Base-by-base conservation (phyloP, 2,113 vertebrate species). In the Xenopus borealis region DNA sequence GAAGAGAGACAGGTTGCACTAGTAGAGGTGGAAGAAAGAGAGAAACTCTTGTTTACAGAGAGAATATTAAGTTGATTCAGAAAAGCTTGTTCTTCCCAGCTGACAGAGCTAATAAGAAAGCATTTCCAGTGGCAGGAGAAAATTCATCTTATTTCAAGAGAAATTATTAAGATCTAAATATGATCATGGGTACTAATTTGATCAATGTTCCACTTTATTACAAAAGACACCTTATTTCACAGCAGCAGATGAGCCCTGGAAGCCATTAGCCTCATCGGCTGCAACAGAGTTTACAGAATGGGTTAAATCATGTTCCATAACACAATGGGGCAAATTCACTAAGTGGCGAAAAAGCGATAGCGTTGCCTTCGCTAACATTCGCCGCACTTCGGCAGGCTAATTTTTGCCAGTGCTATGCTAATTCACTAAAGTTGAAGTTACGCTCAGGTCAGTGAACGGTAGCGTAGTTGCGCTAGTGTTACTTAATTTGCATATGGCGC, bases 151-250 rank as follows among this genome's bases (percentile, higher is more conserved):
- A 69, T 76, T 76, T 69, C 58, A 19, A 44, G 62, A 69, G 66
- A 76, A 76, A 76, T 76, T 58, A 76, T 76, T 69, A 69, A 45
- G 65, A 69, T 76, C 66, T 69, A 76, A 76, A 76, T 69, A 66
- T 69, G 73, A 76, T 76, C 66, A 76, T 69, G 73, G 73, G 47
- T 57, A 18, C 66, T 76, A 76, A 76, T 76, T 53, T 76, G 73
- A 76, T 76, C 69, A 76, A 76, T 76, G 66, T 55, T 76, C 66
- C 73, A 55, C 63, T 69, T 69, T 76, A 76, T 76, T 76, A 69
- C 66, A 76, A 63, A 76, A 69, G 66, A 76, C 73, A 76, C 27
- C 62, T 75, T 76, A 76, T 76, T 69, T 63, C 73, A 53, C 73
- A 69, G 73, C 13, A 76, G 73, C 73, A 76, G 73, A 76, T 76